Percentiles rank a stretch among this genome's conserved stretches.
Conservation (phyloP, 2,888 invertebrate species). For the Pseudococcus jackbeardsleyi region DNA sequence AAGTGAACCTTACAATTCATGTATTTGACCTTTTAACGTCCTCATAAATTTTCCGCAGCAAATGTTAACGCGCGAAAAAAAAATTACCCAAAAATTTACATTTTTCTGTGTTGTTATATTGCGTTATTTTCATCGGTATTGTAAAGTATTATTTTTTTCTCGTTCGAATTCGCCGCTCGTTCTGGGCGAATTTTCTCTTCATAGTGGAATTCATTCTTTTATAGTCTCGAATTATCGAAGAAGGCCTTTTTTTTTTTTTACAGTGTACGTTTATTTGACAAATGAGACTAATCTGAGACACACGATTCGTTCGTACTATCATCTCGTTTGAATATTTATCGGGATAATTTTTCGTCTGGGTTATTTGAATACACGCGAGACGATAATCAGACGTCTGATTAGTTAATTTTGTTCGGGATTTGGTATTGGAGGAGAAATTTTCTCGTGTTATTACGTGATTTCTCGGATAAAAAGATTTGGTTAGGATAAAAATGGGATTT, state of each 20-base stretch:
- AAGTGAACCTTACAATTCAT: constrained; percentile 33
- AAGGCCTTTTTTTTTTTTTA: not conserved
- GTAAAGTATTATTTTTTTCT: constrained; percentile 12
- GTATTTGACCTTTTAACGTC: constrained; percentile 52
- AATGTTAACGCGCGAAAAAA: constrained; percentile 45
- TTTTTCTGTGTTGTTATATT: constrained; percentile 25
- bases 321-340: constrained; percentile 11
- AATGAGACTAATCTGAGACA: constrained; percentile 6
- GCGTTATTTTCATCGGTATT: constrained; percentile 4
- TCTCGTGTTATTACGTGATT: not conserved
- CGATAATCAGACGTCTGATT: not conserved
- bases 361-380: not conserved
- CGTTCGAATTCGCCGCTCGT: not conserved
- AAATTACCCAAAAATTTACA: constrained; percentile 47
- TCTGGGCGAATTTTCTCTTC: not conserved
- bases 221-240: constrained; percentile 11
- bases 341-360: not conserved
- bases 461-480: no score
- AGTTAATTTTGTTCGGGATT: not conserved
- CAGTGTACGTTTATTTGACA: not conserved
- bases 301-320: not conserved
- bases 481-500: no score
- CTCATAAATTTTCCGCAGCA: constrained; percentile 45
- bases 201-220: not conserved
- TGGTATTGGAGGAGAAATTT: no score